Conservation (phyloP, 1,140 invertebrate genomes). For the Drosophila aff. region DNA sequence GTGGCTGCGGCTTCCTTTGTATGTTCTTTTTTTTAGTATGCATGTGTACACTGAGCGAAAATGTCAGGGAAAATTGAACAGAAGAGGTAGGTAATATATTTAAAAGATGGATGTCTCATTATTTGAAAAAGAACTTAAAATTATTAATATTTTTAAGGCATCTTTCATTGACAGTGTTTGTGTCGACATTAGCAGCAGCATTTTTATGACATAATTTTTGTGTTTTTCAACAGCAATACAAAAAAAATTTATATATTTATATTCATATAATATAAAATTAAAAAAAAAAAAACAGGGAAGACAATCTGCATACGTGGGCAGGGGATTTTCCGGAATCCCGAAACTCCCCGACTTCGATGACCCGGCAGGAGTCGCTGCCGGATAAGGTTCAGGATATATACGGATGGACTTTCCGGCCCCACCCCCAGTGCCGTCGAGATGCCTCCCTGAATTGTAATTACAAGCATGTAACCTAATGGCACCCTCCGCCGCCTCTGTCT, state of each 20-base stretch:
- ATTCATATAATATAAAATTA: conserved; percentile 15
- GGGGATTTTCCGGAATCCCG: conserved; percentile 17
- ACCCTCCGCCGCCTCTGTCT: conserved; percentile 29
- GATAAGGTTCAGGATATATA: not conserved
- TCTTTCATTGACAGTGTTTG: conserved; percentile 1
- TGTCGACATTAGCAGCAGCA: conserved; percentile 66
- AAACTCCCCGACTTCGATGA: conserved; percentile 62
- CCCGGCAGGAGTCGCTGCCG: conserved; percentile 41
- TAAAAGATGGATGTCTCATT: not conserved
- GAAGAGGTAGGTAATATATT: not conserved
- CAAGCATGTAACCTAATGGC: conserved; percentile 77
- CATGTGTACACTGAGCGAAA: conserved; percentile 19
- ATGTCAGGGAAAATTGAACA: not conserved
- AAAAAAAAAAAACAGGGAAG: conserved; percentile 15
- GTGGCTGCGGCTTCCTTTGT: conserved; percentile 56
- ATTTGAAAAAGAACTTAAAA: not conserved
- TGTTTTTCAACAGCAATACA: conserved; percentile 48
- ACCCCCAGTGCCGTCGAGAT: not conserved
- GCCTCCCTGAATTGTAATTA: conserved; percentile 72
- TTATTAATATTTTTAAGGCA: not conserved
- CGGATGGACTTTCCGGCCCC: conserved; percentile 1
- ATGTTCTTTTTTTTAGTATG: not conserved
- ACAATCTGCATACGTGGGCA: conserved; percentile 62
- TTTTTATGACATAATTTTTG: conserved; percentile 77
- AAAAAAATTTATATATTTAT: not conserved